Percentiles rank a stretch among this genome's conserved stretches.
These are phyloP conservation scores for Mystacides longicornis DNA, from an alignment of 2,888 invertebrate species.

Conservation along the genomic window DNA sequence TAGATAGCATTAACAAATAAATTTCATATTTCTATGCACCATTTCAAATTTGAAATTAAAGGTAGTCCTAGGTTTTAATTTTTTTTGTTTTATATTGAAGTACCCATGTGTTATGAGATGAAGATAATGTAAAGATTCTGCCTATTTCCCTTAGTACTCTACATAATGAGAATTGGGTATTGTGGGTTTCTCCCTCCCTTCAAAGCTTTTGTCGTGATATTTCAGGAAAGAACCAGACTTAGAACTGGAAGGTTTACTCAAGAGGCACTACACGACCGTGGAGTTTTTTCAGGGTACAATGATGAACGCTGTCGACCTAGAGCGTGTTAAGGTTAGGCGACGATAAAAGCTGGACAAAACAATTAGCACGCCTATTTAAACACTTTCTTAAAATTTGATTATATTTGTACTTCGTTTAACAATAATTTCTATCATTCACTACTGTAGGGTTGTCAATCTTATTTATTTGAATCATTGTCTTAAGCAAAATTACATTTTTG, in stretches of 20 bases:
- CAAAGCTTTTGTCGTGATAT: too few relatives aligned
- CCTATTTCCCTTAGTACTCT: background rate
- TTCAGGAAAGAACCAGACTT: slow-evolving; percentile 99
- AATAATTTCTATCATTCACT: slow-evolving; percentile 24
- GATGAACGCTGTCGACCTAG: slow-evolving; percentile 99
- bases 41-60: too few relatives aligned
- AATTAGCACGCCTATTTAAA: slow-evolving; percentile 46
- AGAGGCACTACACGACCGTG: slow-evolving; percentile 99
- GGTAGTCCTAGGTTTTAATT: too few relatives aligned
- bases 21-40: too few relatives aligned
- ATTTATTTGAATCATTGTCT: slow-evolving; percentile 26
- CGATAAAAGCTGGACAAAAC: slow-evolving; percentile 46
- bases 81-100: too few relatives aligned
- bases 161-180: too few relatives aligned
- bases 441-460: slow-evolving; percentile 28
- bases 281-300: slow-evolving; percentile 99
- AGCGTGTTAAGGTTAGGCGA: slow-evolving; percentile 93
- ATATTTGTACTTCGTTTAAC: slow-evolving; percentile 30
- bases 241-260: slow-evolving; percentile 99
- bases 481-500: slow-evolving; percentile 27
- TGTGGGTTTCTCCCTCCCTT: too few relatives aligned
- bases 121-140: too few relatives aligned
- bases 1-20: too few relatives aligned
- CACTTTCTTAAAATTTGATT: slow-evolving; percentile 30
- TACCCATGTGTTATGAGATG: too few relatives aligned